Evolutionary conservation across 2,113 vertebrate species (phyloP), one percentile per base, ranked within the genome.

Genomic region (Myxocyprinus asiaticus): DNA sequence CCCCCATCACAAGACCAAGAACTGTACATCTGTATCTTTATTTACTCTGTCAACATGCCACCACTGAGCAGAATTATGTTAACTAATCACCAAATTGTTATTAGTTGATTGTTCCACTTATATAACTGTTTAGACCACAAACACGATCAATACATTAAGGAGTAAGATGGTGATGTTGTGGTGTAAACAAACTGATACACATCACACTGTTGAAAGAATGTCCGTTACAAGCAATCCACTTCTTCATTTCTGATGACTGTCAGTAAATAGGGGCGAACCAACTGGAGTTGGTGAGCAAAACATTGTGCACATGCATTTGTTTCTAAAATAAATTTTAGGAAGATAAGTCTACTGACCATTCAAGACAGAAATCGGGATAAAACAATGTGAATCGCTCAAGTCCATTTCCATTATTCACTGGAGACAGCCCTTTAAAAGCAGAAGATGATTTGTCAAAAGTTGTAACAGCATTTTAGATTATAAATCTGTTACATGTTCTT

Each of bases 1-100:
- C 47, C 43, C 45, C 15, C 11, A 59, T 47, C 55, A n/a, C 42
- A 15, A 71, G 50, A 42, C 47, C 58, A 62, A 68, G 10, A 76
- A 75, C 47, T 17, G 22, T 48, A 77, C 69, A 81, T 51, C 80
- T 10, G 6, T 65, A 67, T 58, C 48, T 69, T 44, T 72, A 8
- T 58, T 58, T 58, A 58, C 14, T 58, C 55, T 72, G 55, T 44
- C n/a, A 72, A 72, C 55, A 71, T 56, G 5, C 55, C 55, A 14
- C 70, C 22, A 73, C 12, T 14, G 55, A 73, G n/a, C 22, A 42
- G 22, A 42, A 69, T 42, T 7, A 7, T 69, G 14, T 58, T 5
- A 5, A 50, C 66, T 6, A 47, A 10, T 33, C 47, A 17, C 17
- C 47, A 15, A 51, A 69, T 55, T 56, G 47, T 47, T 45, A 56